These are phyloP conservation scores for Ormyrus thymus DNA, from an alignment of 2,888 invertebrate genomes.

Conservation along the genomic window DNA sequence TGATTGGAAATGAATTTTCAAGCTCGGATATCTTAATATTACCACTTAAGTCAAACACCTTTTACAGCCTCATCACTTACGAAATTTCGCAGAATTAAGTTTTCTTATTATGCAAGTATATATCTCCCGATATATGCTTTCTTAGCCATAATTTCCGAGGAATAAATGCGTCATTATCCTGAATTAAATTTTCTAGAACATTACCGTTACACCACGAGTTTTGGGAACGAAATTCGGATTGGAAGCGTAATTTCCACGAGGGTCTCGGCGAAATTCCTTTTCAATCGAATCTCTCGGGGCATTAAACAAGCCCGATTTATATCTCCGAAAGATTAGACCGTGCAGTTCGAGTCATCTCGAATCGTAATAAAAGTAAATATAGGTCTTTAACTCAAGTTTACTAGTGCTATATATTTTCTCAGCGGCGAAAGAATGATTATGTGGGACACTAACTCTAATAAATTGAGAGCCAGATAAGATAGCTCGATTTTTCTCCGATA, in stretches of 20 bases:
- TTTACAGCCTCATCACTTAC: neutral
- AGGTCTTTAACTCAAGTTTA: conserved; percentile 27
- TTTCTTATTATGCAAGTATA: neutral
- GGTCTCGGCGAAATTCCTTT: conserved; percentile 3
- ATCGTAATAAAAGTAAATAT: conserved; percentile 22
- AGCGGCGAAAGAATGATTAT: conserved; percentile 1
- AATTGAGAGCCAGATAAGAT: conserved; percentile 18
- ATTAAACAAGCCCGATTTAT: conserved; percentile 14
- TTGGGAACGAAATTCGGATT: too few species aligned
- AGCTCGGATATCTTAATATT: conserved; percentile 39
- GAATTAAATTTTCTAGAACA: too few species aligned
- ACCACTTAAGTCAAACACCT: conserved; percentile 17
- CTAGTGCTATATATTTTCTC: conserved; percentile 22
- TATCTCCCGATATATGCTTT: too few species aligned
- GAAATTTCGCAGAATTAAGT: conserved; percentile 4
- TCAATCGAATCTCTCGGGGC: neutral
- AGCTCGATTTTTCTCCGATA: conserved; percentile 5
- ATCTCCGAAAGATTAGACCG: neutral
- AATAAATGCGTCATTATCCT: neutral
- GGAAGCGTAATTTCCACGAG: neutral
- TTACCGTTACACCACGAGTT: too few species aligned
- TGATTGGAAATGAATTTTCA: neutral
- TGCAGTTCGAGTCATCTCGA: conserved; percentile 10
- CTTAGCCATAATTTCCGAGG: too few species aligned
- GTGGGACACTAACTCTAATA: conserved; percentile 30